Evolutionary conservation across 2,113 vertebrate genomes (phyloP).

Genomic region (Azemiops feae): DNA sequence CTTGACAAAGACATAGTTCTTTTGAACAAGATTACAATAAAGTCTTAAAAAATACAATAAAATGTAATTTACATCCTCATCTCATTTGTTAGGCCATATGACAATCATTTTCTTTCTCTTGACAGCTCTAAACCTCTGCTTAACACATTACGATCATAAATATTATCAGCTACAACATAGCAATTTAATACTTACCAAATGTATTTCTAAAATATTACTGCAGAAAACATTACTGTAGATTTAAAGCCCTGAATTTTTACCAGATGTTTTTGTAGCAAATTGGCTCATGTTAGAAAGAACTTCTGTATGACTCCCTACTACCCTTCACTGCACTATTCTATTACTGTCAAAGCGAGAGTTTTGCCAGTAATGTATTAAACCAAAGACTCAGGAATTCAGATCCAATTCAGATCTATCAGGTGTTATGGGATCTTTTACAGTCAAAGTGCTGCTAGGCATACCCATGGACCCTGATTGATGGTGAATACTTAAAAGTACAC

Average conservation of each 20-base stretch:
- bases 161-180: constrained; percentile 69
- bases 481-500: background rate
- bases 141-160: constrained; percentile 71
- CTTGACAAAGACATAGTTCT: constrained; percentile 50
- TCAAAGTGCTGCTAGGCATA: background rate
- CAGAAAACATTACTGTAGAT: constrained; percentile 67
- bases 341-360: constrained; percentile 51
- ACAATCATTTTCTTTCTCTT: constrained; percentile 62
- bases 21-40: constrained; percentile 38
- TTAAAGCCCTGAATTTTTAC: constrained; percentile 75
- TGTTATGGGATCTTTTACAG: background rate
- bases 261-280: constrained; percentile 73
- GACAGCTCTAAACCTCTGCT: constrained; percentile 67
- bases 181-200: constrained; percentile 71
- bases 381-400: background rate
- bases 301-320: constrained; percentile 50
- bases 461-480: background rate
- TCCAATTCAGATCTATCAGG: background rate
- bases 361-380: constrained; percentile 67
- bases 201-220: constrained; percentile 72
- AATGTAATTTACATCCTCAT: constrained; percentile 61
- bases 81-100: constrained; percentile 61
- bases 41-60: constrained; percentile 54
- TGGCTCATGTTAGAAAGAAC: constrained; percentile 70
- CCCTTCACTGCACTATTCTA: background rate